Evolutionary conservation across 2,113 vertebrate genomes (phyloP).

Genomic region (Speoplatyrhinus poulsoni): DNA sequence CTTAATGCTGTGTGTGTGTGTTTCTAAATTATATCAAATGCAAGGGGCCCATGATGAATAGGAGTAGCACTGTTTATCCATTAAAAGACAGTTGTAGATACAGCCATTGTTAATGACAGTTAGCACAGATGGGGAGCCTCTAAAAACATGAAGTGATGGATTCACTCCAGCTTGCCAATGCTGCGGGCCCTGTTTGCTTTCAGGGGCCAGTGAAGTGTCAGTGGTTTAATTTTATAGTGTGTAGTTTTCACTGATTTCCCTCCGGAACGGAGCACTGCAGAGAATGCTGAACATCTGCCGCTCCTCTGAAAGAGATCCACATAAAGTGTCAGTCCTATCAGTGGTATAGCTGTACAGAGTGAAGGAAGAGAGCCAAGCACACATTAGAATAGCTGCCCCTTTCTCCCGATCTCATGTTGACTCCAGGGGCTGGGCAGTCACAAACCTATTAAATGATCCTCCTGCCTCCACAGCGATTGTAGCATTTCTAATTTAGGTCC

Average conservation of each 20-base stretch:
- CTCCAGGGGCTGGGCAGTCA: conserved; percentile 73
- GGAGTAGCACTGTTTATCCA: conserved; percentile 48
- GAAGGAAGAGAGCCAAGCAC: conserved; percentile 55
- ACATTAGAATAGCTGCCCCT: conserved; percentile 66
- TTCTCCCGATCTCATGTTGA: conserved; percentile 49
- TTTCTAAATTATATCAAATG: conserved; percentile 44
- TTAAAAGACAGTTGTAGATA: conserved; percentile 57
- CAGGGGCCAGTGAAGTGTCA: conserved; percentile 73
- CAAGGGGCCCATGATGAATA: conserved; percentile 42
- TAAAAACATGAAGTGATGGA: conserved; percentile 74
- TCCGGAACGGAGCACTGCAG: conserved; percentile 67
- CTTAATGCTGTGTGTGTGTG: conserved; percentile 18
- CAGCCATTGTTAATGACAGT: conserved; percentile 67
- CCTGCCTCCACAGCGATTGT: conserved; percentile 62
- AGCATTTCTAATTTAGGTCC: conserved; percentile 65
- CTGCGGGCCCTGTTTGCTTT: conserved; percentile 73
- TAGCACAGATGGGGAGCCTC: conserved; percentile 70
- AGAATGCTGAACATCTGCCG: conserved; percentile 77
- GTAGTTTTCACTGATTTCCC: conserved; percentile 80
- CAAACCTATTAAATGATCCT: conserved; percentile 77
- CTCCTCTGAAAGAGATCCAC: conserved; percentile 66
- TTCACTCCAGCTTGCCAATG: conserved; percentile 69
- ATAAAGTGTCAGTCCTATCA: conserved; percentile 71
- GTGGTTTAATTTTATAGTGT: conserved; percentile 80
- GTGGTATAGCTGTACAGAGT: conserved; percentile 50